Conservation (phyloP, 1,140 invertebrate species). For the Bombus fervidus region DNA sequence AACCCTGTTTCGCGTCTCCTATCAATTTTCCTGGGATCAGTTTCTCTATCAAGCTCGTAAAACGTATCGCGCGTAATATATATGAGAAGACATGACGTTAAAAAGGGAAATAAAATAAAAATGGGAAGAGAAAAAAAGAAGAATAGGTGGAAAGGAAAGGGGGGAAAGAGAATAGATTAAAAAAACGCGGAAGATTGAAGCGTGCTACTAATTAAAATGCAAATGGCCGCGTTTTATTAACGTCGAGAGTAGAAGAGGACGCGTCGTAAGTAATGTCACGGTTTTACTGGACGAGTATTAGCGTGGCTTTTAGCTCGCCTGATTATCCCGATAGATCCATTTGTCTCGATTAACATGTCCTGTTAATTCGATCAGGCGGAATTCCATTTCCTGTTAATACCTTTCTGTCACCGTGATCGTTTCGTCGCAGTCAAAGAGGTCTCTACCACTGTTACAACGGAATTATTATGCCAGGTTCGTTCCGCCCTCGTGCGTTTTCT, state of each 20-base stretch:
- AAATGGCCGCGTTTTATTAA: conserved; percentile 48
- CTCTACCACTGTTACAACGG: too few relatives aligned
- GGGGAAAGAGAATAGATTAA: neutral
- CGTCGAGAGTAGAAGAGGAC: conserved; percentile 21
- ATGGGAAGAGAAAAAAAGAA: neutral
- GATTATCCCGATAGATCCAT: conserved; percentile 49
- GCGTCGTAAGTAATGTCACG: conserved; percentile 47
- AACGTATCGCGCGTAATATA: conserved; percentile 1
- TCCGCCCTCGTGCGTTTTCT: neutral
- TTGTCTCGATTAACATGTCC: conserved; percentile 49
- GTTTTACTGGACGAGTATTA: conserved; percentile 32
- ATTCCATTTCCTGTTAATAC: conserved; percentile 44
- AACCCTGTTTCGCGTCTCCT: conserved; percentile 13
- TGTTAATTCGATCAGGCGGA: conserved; percentile 44
- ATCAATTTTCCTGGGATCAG: conserved; percentile 43
- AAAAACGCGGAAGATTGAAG: neutral
- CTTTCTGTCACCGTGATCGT: neutral
- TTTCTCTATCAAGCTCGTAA: neutral
- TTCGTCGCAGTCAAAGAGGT: conserved; percentile 23
- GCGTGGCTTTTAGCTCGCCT: conserved; percentile 27
- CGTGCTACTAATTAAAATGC: conserved; percentile 48
- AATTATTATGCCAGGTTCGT: conserved; percentile 13
- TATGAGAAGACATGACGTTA: neutral
- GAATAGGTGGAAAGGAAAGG: neutral
- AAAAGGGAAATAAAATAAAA: neutral